A percentile compares a stretch with the other conserved stretches of the same genome.
These are phyloP conservation scores for Pristionchus japonicus DNA, from an alignment of 2,888 invertebrate species.

Conservation along the genomic window DNA sequence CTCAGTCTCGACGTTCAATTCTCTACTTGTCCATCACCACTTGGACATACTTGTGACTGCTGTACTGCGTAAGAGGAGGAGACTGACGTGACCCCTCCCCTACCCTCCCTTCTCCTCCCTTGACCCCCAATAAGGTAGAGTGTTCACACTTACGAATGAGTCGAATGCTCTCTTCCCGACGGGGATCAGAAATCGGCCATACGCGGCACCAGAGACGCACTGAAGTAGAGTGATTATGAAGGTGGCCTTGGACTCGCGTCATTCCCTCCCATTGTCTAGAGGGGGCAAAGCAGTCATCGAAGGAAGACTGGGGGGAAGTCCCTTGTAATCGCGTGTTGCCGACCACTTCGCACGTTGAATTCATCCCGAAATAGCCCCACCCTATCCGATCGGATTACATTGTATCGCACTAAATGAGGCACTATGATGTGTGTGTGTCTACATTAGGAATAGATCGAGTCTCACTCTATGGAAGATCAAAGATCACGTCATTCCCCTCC, in stretches of 20 bases:
- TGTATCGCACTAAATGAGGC: constrained; percentile 16
- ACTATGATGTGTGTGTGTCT: constrained; percentile 16
- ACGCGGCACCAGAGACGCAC: constrained; percentile 49
- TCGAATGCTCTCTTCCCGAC: constrained; percentile 56
- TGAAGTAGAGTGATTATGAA: constrained; percentile 34
- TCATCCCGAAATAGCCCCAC: neutral
- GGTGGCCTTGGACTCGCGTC: neutral
- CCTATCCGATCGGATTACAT: neutral
- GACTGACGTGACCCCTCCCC: neutral
- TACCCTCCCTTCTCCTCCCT: neutral
- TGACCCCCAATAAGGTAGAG: neutral
- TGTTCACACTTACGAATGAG: constrained; percentile 52
- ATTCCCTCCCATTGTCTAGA: neutral
- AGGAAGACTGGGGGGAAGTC: neutral
- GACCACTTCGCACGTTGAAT: neutral
- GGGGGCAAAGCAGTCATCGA: neutral
- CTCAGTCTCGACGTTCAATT: neutral
- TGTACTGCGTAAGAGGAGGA: neutral
- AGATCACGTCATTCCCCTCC: neutral
- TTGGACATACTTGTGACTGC: neutral
- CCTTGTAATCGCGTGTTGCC: neutral
- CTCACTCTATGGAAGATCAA: neutral
- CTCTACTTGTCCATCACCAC: neutral
- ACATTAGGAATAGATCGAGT: neutral
- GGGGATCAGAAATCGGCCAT: constrained; percentile 51